Base-by-base conservation (phyloP, 2,797 vertebrate species). In the Arremon brunneinucha region DNA sequence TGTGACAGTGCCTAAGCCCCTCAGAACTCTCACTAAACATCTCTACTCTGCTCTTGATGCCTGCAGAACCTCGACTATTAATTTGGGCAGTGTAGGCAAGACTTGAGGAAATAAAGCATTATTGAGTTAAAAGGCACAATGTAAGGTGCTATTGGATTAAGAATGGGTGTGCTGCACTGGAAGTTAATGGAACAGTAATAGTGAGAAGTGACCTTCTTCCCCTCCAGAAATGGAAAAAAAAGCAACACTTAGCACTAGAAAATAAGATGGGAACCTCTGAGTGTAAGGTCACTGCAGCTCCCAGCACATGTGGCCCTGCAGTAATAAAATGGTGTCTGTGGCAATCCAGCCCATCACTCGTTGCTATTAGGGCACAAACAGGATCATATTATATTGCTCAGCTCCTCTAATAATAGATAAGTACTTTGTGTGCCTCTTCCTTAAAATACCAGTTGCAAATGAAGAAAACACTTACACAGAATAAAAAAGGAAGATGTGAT, bases 161-260 rank as follows among this genome's bases (percentile, higher is more conserved):
- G 89, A 69, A 94, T 82, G 89, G 84, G 70, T 82, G 41, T 83
- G 91, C 89, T 86, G 87, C 69, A 91, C 79, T 93, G 94, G 70
- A 74, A 97, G 95, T 96, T 96, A 96, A 96, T 94, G 94, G 95
- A 96, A 96, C 95, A 91, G 92, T 93, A 97, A 96, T 90, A 93
- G 93, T 95, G 94, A 95, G 95, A 90, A 94, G 87, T 96, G 95
- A 96, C 95, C 96, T 94, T 94, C 87, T 82, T 96, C 95, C 95
- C 95, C 95, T 95, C 44, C 77, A 95, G 95, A 96, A 96, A 97
- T 96, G 83, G 94, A 47, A 95, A 93, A 93, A 94, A 97, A 95
- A 95, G 91, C 95, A 94, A 94, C 91, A 94, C 94, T 96, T 96
- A 96, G 85, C 93, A 79, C 91, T 32, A 84, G 95, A 95, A 96